Base-by-base conservation (phyloP, 2,113 vertebrate species). In the Strigops habroptila region DNA sequence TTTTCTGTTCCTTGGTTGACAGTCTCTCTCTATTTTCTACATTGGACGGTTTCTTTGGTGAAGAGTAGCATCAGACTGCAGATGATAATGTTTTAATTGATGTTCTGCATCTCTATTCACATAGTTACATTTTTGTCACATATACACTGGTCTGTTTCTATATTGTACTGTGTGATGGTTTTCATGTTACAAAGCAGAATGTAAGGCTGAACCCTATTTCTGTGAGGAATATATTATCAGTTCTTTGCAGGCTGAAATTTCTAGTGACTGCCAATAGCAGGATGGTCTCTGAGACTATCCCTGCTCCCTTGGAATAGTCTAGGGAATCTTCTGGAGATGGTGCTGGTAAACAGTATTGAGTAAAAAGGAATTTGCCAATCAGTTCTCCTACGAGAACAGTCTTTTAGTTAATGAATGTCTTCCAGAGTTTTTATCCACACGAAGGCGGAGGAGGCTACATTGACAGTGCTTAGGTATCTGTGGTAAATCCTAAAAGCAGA, bases 331-430 rank as follows among this genome's bases (percentile, higher is more conserved):
- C 59, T 70, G 27, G 59, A 76, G 19, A 44, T 77, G 53, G 24
- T 53, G 52, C 27, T 44, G 51, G 81, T 95, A 91, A 95, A 75
- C 43, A 55, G 10, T 88, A 93, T 82, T 49, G 79, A 95, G 68
- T 95, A 91, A 94, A 93, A 90, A n/a, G 35, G 24, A 86, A 91
- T 97, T 93, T 85, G 71, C 79, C 86, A 57, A 90, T 90, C 46
- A 33, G 44, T 86, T 93, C 37, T 90, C 23, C 46, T 59, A 6
- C 70, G 49, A 83, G 83, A 92, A 63, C 16, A 67, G 30, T 87
- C 30, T 64, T 91, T 68, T 68, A 94, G 60, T 91, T 95, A 88
- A 85, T 95, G 6, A 95, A 95, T 86, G 73, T 94, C 86, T 80
- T 67, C 41, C 35, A 48, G 53, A 78, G 30, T 83, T 91, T 90